Evolutionary conservation across 2,888 invertebrate genomes (phyloP), one percentile per base, ranked within the genome.

Genomic region (Hemaris fuciformis): DNA sequence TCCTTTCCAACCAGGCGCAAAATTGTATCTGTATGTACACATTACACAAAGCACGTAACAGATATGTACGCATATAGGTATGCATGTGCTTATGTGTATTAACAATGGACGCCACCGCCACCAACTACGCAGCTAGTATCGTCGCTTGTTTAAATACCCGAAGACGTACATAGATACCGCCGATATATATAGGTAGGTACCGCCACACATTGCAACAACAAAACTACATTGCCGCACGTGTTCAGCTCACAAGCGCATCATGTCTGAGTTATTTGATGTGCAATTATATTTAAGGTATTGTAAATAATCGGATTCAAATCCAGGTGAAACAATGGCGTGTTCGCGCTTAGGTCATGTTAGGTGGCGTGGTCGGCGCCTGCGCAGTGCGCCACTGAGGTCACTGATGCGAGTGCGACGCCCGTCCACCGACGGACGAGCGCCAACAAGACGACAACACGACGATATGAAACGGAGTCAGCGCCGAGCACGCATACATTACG

Each of bases 321-420:
- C 46, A 62, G 62, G 56, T 65, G 69, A 74, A 75, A 73, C 74
- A 75, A 77, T 70, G 56, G 69, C 60, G 59, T 66, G 71, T 59
- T 72, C 65, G 75, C 75, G 80, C 69, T 81, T 83, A 81, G 81
- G 83, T 83, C 81, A 84, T 77, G 80, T 84, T 85, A 82, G 88
- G 83, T 83, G 85, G 72, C 80, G 79, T 75, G 76, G 73, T 76
- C 67, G 72, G 72, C 83, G 83, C 76, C 75, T 76, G 83, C 77
- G 80, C 80, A 82, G 86, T 83, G 86, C 87, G 86, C 79, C 80
- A 83, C 87, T 84, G 85, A 88, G 86, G 86, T 87, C 87, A 87
- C 78, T 71, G 74, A 73, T 71, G 75, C 79, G 84, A 85, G 81
- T 79, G 84, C 84, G 85, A 78, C 81, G 84, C 73, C 81, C 81